Evolutionary conservation across 2,113 vertebrate genomes (phyloP), one percentile per base, ranked within the genome.

Genomic region (Oreocharis arfaki): DNA sequence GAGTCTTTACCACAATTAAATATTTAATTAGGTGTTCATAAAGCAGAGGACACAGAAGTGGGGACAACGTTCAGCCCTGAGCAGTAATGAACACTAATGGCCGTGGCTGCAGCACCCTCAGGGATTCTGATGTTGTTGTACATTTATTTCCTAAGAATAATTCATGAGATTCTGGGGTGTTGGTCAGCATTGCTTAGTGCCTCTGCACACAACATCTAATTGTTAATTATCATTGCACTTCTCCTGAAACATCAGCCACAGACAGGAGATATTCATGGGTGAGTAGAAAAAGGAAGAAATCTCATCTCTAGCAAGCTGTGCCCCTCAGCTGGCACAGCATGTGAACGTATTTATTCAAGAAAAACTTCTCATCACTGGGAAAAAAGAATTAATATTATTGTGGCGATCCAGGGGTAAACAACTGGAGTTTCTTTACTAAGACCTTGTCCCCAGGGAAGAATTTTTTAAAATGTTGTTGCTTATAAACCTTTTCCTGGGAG

Each of bases 11-110:
- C 79, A 79, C 41, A 55, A 60, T 64, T 95, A 74, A 95, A 37
- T 96, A 90, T 95, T 90, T 92, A 83, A 96, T 95, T 83, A 92
- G 70, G 49, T 68, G 79, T 35, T 68, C 53, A 17, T 85, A 61
- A 82, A 71, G 69, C 77, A 24, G 8, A 77, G 77, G 81, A 57
- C 42, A 85, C 60, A 78, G 37, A 67, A 79, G 59, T 60, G 23
- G 67, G 78, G 41, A 73, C 59, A 87, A 39, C 33, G 41, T 10
- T 83, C 74, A 90, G 81, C 64, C 39, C 64, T 42, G 50, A 84
- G 70, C 83, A 63, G 39, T 78, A 89, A 91, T 42, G 56, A 69
- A 37, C 55, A 35, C 56, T 70, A 86, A 96, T 94, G 70, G 27
- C 46, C 37, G 13, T 21, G n/a, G 42, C 57, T 5, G 2, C 50